Base-by-base conservation (phyloP, 2,797 vertebrate genomes). In the Artibeus lituratus region DNA sequence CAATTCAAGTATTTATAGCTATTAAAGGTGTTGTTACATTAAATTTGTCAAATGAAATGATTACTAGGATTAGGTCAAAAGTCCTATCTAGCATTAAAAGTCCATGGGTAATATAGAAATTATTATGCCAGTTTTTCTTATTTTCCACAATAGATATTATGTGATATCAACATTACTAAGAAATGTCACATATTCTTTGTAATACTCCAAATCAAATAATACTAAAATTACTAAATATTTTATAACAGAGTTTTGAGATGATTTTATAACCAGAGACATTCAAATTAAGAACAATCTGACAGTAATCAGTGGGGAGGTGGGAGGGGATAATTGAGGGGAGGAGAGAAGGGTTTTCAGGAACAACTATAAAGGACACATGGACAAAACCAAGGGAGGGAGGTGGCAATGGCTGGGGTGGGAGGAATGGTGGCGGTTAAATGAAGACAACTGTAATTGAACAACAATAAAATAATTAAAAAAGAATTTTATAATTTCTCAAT, bases 401-500 rank as follows among this genome's bases (percentile, higher is more conserved):
- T 57, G 57, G 24, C 22, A 10, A 57, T 57, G 55, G 55, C 22
- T 57, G 55, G 22, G 57, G 24, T 26, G 57, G 55, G 55, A 5
- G 3, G 4, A 57, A 22, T 26, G 55, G 24, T 57, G 55, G 57
- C 10, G 57, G 24, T 24, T 26, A 57, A 26, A 59, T 26, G 57
- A 10, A 59, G 57, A 59, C 24, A 29, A 59, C 57, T 59, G 4
- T 59, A 59, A 11, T 12, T 59, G 57, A 59, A 29, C 57, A 29
- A 57, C 24, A 26, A 5, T 26, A 26, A 59, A 59, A 59, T 59
- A 26, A 26, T 59, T 24, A 3, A 10, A 26, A 59, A 57, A 91
- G 10, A 81, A 80, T 85, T 93, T 93, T 65, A 49, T 67, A 59
- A 51, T 67, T 92, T 93, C 47, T 77, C 72, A 93, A 69, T 42